Evolutionary conservation across 2,888 invertebrate species (phyloP), one percentile per base, ranked within the genome.

Genomic region (Diaphora mendica): DNA sequence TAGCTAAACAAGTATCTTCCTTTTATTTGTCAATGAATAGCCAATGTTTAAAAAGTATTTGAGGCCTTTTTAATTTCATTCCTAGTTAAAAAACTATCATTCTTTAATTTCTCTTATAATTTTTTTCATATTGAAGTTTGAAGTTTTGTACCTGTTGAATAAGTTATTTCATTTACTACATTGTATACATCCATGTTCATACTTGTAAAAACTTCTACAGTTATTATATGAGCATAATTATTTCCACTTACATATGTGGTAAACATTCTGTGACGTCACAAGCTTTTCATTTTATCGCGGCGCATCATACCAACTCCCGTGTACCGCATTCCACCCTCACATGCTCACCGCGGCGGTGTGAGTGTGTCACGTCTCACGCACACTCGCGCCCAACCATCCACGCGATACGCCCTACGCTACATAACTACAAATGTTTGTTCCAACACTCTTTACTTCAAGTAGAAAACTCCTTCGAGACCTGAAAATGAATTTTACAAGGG

Each of bases 401-500:
- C 93, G 93, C 92, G 93, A 84, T 83, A 91, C 94, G 93, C 92
- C 93, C 86, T 82, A 83, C 87, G 87, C 90, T 88, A 88, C 86
- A 87, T 87, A 87, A 86, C 87, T 86, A 86, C 83, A 85, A 85
- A 81, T 86, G 86, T 90, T 89, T 87, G 88, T 87, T 79, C 80
- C 79, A 83, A 80, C 84, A 85, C 85, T 82, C 84, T 88, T 89
- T 86, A 81, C 84, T 85, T 84, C 78, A 78, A 84, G 85, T 84
- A 77, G 82, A 86, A 90, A 91, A 93, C 91, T 93, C 94, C 94
- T 91, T 82, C 72, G 94, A 93, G 94, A 94, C 92, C 92, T 92
- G 92, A 93, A 94, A 94, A 91, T 77, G 90, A 92, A 91, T 92
- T 93, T 94, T 91, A 92, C 93, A 93, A 93, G 93, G 92, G 92